Base-by-base conservation (phyloP, 2,797 vertebrate species). In the Acrossocheilus fasciatus region DNA sequence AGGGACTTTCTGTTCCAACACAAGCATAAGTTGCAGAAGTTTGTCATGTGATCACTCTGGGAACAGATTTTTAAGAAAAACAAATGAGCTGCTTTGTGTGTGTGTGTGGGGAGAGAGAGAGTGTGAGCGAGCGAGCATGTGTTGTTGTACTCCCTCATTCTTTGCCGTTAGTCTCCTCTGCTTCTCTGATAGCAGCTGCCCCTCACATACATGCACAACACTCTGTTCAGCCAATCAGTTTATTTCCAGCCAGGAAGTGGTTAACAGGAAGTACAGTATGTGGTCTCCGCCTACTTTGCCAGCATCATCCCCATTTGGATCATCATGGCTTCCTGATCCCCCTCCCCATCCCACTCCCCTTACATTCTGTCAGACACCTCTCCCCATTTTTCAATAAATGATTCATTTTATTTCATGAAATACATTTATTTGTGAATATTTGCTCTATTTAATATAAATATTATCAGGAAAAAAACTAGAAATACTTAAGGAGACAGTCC, bases 181-280 rank as follows among this genome's bases (percentile, higher is more conserved):
- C 47, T 43, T 52, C 34, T 45, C 50, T 85, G 10, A 77, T 39
- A 59, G 47, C 64, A 79, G 83, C 34, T 80, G 66, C 39, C 9
- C 3, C 23, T 12, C 17, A 26, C 6, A 41, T 26, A n/a, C 23
- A 72, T n/a, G 30, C 39, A n/a, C 9, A 68, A 20, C 39, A 64
- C 4, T 47, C 59, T n/a, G 30, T 14, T 47, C 30, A 82, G 43
- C 79, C 87, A 87, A 84, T 85, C n/a, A 54, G 5, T 3, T 74
- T 82, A 14, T 73, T 30, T 76, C 39, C 7, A 73, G 81, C 39
- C 64, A 57, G 72, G 52, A 90, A 84, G 50, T 47, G 34, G 88
- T 85, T 88, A 87, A 86, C 89, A 87, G 89, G 89, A 90, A 87
- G 87, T 83, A 76, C 52, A 87, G 78, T 75, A 59, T 4, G 64